Evolutionary conservation across 2,888 invertebrate species (phyloP), one percentile per base, ranked within the genome.

Genomic region (Perizoma flavofasciatum): DNA sequence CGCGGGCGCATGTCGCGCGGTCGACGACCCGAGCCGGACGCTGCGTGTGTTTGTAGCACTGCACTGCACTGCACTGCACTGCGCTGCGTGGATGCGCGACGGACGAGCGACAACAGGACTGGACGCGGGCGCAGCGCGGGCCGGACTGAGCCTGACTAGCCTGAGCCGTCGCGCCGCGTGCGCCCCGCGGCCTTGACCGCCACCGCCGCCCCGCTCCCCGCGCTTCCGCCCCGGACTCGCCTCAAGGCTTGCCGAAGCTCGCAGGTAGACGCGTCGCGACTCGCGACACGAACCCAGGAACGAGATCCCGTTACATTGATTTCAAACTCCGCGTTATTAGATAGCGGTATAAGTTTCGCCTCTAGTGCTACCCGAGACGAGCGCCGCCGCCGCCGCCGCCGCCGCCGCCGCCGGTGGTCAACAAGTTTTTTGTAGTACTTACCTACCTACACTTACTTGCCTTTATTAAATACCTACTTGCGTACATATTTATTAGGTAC

Each of bases 1-100:
- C 81, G 82, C 78, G 81, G 78, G 81, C 78, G 83, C 88, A 89
- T 88, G 80, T 79, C 84, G 85, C 81, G 83, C 88, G 89, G 89
- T 89, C 88, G 86, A 74, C 85, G 88, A 88, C 88, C 89, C 76
- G 77, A 55, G 64, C n/a, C n/a, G n/a, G n/a, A n/a, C 70, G 66
- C 81, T 81, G 86, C 87, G 85, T 82, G 73, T 76, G 76, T 78
- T 73, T 76, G 76, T 77, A 56, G 72, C 79, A 78, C 80, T 75
- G 65, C 77, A 77, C 78, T 66, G 40, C 62, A 48, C n/a, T n/a
- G n/a, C n/a, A n/a, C n/a, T n/a, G n/a, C n/a, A n/a, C n/a, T 3
- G 22, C 22, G 3, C 22, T 22, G 22, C 22, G 22, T 22, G 22
- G 3, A 22, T 3, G 22, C 22, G 22, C 22, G 22, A 22, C 22